These are phyloP conservation scores for Maniola hyperantus DNA, from an alignment of 2,888 invertebrate species.

Conservation along the genomic window DNA sequence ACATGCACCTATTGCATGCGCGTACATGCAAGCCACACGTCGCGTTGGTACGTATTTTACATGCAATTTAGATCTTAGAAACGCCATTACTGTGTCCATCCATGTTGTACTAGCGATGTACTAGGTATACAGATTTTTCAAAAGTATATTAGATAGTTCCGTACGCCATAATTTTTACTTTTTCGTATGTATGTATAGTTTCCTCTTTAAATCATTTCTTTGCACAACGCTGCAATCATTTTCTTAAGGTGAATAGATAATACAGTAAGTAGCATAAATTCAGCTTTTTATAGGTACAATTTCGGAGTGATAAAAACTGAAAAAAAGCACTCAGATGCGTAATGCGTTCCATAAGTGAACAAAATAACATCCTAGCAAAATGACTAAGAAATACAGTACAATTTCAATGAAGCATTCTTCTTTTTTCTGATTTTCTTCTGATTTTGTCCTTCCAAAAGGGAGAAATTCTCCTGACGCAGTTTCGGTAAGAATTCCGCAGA, in stretches of 20 bases:
- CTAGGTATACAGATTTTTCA: no score
- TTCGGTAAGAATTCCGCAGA: no score
- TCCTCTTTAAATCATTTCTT: not conserved
- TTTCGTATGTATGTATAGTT: not conserved
- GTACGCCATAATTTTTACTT: no score
- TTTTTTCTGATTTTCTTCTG: no score
- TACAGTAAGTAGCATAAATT: not conserved
- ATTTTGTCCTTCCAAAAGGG: no score
- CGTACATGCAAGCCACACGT: slow-evolving; percentile 1
- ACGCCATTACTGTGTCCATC: slow-evolving; percentile 5
- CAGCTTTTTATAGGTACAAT: not conserved
- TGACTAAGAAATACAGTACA: not conserved
- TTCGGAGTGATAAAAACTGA: not conserved
- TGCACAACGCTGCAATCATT: not conserved
- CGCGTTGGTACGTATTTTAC: slow-evolving; percentile 4
- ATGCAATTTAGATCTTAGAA: slow-evolving; percentile 7
- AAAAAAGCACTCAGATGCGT: not conserved
- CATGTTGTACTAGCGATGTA: not conserved
- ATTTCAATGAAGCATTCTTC: no score
- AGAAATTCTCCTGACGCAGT: no score
- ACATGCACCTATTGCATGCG: slow-evolving; percentile 12
- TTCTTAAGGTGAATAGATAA: not conserved
- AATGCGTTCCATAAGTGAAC: no score
- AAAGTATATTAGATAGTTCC: no score
- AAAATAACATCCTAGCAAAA: not conserved